phyloP scores from a whole-genome alignment of 2,888 invertebrate genomes.

The Drosophila prostipennis region DNA sequence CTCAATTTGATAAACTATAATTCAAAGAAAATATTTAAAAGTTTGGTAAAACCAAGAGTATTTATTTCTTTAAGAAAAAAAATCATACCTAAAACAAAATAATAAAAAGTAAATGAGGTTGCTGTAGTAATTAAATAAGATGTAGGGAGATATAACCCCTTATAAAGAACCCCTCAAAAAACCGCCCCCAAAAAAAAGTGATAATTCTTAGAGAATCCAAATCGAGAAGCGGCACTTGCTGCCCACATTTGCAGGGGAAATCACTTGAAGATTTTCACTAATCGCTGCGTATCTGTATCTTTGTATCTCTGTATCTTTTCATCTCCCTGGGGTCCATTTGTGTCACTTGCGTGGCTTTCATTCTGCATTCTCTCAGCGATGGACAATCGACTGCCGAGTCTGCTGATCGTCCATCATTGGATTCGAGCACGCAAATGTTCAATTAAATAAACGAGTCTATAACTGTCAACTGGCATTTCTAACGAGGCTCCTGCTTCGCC shows the following conservation, averaged over 20 bases:
- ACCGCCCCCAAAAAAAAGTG: not conserved
- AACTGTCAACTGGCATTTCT: constrained; percentile 46
- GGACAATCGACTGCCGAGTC: not conserved
- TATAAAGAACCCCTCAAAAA: not conserved
- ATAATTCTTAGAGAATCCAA: not conserved
- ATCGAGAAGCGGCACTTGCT: constrained; percentile 5
- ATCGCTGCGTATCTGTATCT: constrained; percentile 9
- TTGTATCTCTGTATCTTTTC: constrained; percentile 8
- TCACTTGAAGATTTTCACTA: constrained; percentile 3
- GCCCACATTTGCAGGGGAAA: constrained; percentile 9
- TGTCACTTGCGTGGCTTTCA: constrained; percentile 42
- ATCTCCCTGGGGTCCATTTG: constrained; percentile 29
- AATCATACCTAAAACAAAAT: too few relatives aligned
- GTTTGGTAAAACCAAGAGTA: too few relatives aligned
- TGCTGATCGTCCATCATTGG: constrained; percentile 9
- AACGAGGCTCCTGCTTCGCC: constrained; percentile 38
- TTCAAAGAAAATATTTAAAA: too few relatives aligned
- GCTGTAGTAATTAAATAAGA: too few relatives aligned
- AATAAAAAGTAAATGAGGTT: too few relatives aligned
- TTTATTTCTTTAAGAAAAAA: too few relatives aligned
- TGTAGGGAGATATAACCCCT: too few relatives aligned
- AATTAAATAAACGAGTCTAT: constrained; percentile 61
- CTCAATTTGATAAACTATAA: too few relatives aligned
- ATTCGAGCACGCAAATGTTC: constrained; percentile 65
- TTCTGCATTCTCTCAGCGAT: constrained; percentile 43